Conservation (phyloP, 2,797 vertebrate species). For the Lagorchestes hirsutus region DNA sequence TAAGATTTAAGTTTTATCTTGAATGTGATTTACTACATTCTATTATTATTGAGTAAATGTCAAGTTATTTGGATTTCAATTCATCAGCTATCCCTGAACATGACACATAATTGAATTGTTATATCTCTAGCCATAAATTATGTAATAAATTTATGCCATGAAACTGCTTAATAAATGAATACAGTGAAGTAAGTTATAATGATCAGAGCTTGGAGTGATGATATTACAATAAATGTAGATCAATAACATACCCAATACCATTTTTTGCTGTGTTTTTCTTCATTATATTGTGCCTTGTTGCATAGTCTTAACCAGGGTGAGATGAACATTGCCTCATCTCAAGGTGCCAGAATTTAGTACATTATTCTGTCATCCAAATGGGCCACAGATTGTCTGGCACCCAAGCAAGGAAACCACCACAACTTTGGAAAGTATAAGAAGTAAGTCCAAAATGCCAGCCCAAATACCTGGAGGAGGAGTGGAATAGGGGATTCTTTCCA, state of each 20-base stretch:
- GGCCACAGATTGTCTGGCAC: neutral
- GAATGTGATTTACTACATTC: slow-evolving; percentile 49
- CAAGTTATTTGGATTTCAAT: slow-evolving; percentile 60
- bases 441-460: too few relatives aligned
- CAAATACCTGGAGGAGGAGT: too few relatives aligned
- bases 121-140: slow-evolving; percentile 57
- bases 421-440: neutral
- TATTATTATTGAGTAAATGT: slow-evolving; percentile 42
- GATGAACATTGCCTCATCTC: neutral
- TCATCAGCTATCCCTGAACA: slow-evolving; percentile 5
- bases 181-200: slow-evolving; percentile 54
- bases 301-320: neutral
- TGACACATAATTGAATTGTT: slow-evolving; percentile 61
- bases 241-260: slow-evolving; percentile 46
- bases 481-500: too few relatives aligned
- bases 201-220: slow-evolving; percentile 23
- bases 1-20: slow-evolving; percentile 57
- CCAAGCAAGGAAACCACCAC: neutral
- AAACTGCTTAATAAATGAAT: slow-evolving; percentile 61
- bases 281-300: neutral
- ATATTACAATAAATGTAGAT: slow-evolving; percentile 47
- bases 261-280: slow-evolving; percentile 31
- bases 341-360: neutral
- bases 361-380: neutral
- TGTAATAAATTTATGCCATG: slow-evolving; percentile 56